Evolutionary conservation across 1,140 invertebrate genomes (phyloP).

Genomic region (Drosophila nasuta): DNA sequence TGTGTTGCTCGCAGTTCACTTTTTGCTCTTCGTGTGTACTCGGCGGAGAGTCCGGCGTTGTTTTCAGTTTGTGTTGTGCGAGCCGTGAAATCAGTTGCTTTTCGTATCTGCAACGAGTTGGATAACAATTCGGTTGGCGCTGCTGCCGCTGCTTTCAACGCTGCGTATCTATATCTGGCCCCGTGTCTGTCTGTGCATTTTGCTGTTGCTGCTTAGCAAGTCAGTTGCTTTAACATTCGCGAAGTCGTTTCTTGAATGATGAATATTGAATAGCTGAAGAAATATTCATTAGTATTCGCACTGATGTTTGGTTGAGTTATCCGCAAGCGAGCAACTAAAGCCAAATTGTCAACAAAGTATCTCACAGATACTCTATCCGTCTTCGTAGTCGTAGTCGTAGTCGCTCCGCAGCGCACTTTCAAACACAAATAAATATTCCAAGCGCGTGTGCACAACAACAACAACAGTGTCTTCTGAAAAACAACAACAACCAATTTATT

Average conservation of each 20-base stretch:
- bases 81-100: slow-evolving; percentile 66
- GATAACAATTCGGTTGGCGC: slow-evolving; percentile 65
- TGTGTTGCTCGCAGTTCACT: neutral
- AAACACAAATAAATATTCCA: slow-evolving; percentile 32
- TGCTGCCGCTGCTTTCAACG: slow-evolving; percentile 50
- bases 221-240: neutral
- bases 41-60: neutral
- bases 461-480: slow-evolving; percentile 12
- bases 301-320: slow-evolving; percentile 35
- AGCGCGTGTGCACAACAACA: slow-evolving; percentile 53
- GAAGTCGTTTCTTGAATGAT: slow-evolving; percentile 11
- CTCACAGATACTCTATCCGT: slow-evolving; percentile 18
- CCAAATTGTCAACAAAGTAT: slow-evolving; percentile 36
- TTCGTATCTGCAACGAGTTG: slow-evolving; percentile 71
- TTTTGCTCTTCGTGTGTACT: neutral
- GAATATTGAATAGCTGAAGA: neutral
- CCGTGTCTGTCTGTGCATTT: slow-evolving; percentile 27
- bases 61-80: slow-evolving; percentile 43
- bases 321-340: slow-evolving; percentile 28
- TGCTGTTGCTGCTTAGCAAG: neutral
- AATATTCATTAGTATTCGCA: neutral
- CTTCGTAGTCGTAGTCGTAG: slow-evolving; percentile 13
- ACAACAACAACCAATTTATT: slow-evolving; percentile 44
- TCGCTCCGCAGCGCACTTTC: slow-evolving; percentile 22
- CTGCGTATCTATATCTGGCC: slow-evolving; percentile 48